These are phyloP conservation scores for Amazona guildingii DNA, from an alignment of 2,113 vertebrate genomes.

Conservation along the genomic window DNA sequence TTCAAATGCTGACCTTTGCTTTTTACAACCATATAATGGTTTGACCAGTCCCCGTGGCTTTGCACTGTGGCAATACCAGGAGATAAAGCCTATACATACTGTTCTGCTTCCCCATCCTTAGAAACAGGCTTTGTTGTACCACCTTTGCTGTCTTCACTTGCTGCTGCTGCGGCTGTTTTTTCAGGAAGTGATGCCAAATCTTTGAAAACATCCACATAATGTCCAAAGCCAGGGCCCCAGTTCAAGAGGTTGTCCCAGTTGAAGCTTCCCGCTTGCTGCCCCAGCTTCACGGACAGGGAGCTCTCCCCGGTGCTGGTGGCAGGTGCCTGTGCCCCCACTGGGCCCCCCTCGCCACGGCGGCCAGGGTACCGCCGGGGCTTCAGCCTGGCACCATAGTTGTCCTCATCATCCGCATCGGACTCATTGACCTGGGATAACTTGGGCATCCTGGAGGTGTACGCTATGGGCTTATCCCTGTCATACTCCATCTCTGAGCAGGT, in stretches of 20 bases:
- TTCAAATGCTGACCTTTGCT: slow-evolving; percentile 48
- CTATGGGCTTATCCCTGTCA: slow-evolving; percentile 89
- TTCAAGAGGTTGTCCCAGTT: slow-evolving; percentile 98
- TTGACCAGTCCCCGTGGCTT: background rate
- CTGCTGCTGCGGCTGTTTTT: slow-evolving; percentile 77
- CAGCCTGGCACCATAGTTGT: slow-evolving; percentile 85
- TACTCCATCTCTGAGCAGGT: slow-evolving; percentile 99
- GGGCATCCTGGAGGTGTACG: slow-evolving; percentile 89
- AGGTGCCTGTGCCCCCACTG: slow-evolving; percentile 70
- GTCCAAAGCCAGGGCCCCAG: slow-evolving; percentile 97
- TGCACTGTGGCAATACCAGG: background rate
- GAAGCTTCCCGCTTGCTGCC: slow-evolving; percentile 85
- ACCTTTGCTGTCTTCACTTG: slow-evolving; percentile 84
- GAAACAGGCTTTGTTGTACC: slow-evolving; percentile 82
- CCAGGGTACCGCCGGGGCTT: slow-evolving; percentile 91
- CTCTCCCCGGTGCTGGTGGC: slow-evolving; percentile 67
- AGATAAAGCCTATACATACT: slow-evolving; percentile 86
- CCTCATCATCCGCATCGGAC: slow-evolving; percentile 96
- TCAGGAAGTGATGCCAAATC: slow-evolving; percentile 95
- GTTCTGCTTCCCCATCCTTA: slow-evolving; percentile 91
- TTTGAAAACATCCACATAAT: slow-evolving; percentile 98
- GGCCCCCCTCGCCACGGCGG: slow-evolving; percentile 85
- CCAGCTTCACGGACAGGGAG: slow-evolving; percentile 84
- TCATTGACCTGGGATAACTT: slow-evolving; percentile 98
- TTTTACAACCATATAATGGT: slow-evolving; percentile 53